Conservation (phyloP, 2,797 vertebrate species). For the Sebastes miniatus region DNA sequence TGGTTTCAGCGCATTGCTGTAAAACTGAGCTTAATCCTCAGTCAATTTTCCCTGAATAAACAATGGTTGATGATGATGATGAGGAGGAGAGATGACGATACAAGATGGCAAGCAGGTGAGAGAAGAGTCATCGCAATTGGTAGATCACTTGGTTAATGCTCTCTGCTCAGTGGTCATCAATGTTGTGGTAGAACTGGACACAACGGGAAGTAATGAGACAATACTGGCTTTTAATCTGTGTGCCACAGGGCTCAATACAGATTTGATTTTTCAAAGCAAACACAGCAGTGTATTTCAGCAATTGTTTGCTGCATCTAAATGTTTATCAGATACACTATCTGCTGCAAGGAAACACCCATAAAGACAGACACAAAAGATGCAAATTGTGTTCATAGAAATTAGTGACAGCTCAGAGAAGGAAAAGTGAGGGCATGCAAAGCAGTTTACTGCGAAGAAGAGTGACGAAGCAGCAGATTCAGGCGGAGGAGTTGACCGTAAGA, state of each 20-base stretch:
- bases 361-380: not conserved
- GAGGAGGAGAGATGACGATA: not conserved
- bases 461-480: constrained; percentile 14
- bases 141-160: not conserved
- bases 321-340: not conserved
- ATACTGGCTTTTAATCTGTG: not conserved
- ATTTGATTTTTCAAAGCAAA: not conserved
- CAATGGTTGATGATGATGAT: no score
- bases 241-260: not conserved
- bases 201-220: not conserved
- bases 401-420: not conserved
- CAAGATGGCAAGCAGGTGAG: not conserved
- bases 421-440: not conserved
- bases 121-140: not conserved
- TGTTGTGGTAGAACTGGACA: not conserved
- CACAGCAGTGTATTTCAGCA: not conserved
- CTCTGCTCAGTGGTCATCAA: not conserved
- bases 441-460: constrained; percentile 9
- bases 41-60: no score
- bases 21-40: no score
- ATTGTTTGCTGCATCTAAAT: not conserved
- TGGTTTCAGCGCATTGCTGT: no score
- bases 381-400: not conserved
- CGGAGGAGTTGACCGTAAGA: constrained; percentile 9
- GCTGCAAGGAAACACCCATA: not conserved